phyloP scores from a whole-genome alignment of 2,113 vertebrate genomes.

The Hyaena hyaena region DNA sequence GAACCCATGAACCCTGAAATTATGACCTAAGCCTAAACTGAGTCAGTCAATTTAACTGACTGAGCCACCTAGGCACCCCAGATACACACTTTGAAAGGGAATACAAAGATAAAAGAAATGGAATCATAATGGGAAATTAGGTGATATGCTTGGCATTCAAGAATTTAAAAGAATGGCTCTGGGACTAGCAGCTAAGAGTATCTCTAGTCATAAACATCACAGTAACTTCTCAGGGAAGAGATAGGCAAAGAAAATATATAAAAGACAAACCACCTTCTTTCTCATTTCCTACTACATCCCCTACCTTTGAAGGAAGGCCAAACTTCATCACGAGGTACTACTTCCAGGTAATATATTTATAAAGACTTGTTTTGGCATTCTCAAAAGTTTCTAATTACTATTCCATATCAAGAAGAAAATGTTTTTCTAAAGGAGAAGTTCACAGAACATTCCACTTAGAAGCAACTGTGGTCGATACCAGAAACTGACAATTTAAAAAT shows the following conservation, averaged over 20 bases:
- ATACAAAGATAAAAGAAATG: constrained; percentile 17
- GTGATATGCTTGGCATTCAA: background rate
- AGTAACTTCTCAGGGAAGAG: background rate
- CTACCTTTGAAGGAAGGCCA: background rate
- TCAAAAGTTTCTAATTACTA: constrained; percentile 36
- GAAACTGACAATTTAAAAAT: constrained; percentile 39
- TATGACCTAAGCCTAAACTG: too few relatives aligned
- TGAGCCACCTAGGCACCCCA: too few relatives aligned
- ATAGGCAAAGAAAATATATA: background rate
- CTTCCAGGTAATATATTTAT: background rate
- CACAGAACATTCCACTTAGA: background rate
- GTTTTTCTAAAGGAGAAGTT: background rate
- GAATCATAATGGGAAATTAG: background rate
- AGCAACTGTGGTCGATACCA: background rate
- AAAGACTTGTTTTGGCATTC: background rate
- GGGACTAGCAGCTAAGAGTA: background rate
- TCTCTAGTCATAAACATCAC: background rate
- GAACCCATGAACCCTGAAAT: too few relatives aligned
- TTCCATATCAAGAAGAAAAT: constrained; percentile 18
- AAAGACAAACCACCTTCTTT: background rate
- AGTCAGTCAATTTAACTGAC: too few relatives aligned
- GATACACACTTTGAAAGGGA: background rate
- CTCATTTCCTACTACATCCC: background rate
- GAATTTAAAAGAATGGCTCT: constrained; percentile 9
- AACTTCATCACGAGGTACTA: background rate